Percentiles rank a stretch among this genome's conserved stretches.
These are phyloP conservation scores for Trichosurus vulpecula DNA, from an alignment of 2,797 vertebrate genomes.

Conservation along the genomic window DNA sequence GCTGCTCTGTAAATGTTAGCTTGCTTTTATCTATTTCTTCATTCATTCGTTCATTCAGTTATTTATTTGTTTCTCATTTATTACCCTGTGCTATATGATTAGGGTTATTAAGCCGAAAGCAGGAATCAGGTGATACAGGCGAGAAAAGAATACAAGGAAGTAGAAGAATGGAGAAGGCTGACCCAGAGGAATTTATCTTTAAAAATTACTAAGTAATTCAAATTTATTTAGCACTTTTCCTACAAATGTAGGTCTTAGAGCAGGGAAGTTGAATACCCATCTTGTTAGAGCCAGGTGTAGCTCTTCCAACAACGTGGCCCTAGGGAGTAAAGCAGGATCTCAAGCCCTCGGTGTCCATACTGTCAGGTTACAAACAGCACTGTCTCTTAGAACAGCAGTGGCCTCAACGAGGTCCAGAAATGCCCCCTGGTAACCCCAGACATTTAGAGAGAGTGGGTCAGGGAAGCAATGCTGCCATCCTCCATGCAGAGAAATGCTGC, in stretches of 20 bases:
- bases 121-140: neutral
- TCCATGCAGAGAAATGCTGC: slow-evolving; percentile 72
- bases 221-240: neutral
- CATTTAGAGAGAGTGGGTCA: slow-evolving; percentile 40
- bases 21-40: neutral
- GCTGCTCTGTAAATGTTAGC: neutral
- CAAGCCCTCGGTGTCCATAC: neutral
- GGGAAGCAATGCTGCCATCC: slow-evolving; percentile 70
- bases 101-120: neutral
- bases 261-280: neutral
- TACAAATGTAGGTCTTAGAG: neutral
- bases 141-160: neutral
- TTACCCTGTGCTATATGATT: neutral
- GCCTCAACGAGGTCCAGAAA: slow-evolving; percentile 55
- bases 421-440: slow-evolving; percentile 59
- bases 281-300: slow-evolving; percentile 5
- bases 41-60: neutral
- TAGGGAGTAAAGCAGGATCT: slow-evolving; percentile 34
- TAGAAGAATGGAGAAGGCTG: neutral
- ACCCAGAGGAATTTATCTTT: neutral
- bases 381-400: slow-evolving; percentile 21
- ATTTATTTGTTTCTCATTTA: neutral
- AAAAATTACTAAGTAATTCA: neutral
- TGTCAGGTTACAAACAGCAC: neutral
- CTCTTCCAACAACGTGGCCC: slow-evolving; percentile 45